Percentiles rank a stretch among this genome's conserved stretches.
Conservation (phyloP, 2,797 vertebrate species). For the Sebastes hubbsi region DNA sequence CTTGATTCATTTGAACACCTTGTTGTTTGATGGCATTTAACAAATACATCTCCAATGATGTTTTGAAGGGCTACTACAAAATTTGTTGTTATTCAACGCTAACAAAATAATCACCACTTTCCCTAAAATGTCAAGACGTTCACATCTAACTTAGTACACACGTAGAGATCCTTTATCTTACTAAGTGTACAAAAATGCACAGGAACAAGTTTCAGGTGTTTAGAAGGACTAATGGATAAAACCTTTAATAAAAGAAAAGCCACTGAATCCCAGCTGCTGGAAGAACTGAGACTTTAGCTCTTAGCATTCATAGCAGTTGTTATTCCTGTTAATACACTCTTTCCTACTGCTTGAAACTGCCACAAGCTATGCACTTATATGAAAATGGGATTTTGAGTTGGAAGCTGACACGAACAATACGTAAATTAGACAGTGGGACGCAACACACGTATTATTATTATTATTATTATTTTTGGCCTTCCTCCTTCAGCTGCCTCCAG, state of each 20-base stretch:
- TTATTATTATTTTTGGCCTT: too few relatives aligned
- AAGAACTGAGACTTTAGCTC: neutral
- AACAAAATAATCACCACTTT: neutral
- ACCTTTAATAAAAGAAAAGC: too few relatives aligned
- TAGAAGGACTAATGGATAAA: neutral
- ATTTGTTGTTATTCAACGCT: neutral
- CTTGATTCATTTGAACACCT: neutral
- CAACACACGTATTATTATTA: neutral
- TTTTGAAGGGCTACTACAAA: neutral
- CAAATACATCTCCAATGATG: neutral
- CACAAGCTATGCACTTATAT: accelerated
- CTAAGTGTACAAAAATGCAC: too few relatives aligned
- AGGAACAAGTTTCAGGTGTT: neutral
- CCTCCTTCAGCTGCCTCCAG: too few relatives aligned
- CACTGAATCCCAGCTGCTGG: neutral
- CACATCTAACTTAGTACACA: neutral
- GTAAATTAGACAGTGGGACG: neutral
- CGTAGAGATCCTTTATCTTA: neutral
- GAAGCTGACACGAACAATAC: neutral
- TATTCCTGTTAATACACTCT: neutral
- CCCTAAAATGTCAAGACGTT: neutral
- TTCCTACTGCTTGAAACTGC: neutral
- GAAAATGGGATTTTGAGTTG: neutral
- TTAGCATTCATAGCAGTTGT: neutral
- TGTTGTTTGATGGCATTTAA: neutral